Conservation (phyloP, 1,140 invertebrate species). For the Diprion similis region DNA sequence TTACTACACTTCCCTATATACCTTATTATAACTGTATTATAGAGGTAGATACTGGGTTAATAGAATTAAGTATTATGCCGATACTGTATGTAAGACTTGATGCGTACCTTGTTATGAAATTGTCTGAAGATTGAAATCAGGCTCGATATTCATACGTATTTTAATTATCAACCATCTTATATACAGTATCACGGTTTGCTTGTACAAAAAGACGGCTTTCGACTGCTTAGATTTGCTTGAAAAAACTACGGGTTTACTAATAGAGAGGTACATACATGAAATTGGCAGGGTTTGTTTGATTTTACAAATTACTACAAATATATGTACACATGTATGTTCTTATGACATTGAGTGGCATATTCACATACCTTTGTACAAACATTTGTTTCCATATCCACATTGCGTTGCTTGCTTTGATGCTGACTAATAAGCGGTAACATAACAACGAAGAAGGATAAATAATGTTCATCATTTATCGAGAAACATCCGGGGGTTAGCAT, state of each 20-base stretch:
- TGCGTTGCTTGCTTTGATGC: neutral
- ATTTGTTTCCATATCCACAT: neutral
- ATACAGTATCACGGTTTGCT: neutral
- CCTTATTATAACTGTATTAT: conserved; percentile 42
- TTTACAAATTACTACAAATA: too few relatives aligned
- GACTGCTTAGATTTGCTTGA: neutral
- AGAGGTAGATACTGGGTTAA: conserved; percentile 42
- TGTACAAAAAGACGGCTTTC: neutral
- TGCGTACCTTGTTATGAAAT: too few relatives aligned
- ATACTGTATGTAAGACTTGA: neutral
- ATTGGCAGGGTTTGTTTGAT: too few relatives aligned
- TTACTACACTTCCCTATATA: conserved; percentile 47
- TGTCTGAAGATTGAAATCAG: too few relatives aligned
- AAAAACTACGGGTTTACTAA: too few relatives aligned
- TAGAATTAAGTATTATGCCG: conserved; percentile 4
- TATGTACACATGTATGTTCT: neutral
- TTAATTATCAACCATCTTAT: neutral
- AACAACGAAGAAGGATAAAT: neutral
- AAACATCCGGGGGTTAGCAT: conserved; percentile 52
- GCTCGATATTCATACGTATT: neutral
- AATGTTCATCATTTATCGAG: conserved; percentile 33
- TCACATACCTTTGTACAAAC: neutral
- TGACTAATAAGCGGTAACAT: neutral
- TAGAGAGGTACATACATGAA: too few relatives aligned
- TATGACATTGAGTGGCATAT: neutral